These are phyloP conservation scores for Drosophila borborema DNA, from an alignment of 2,888 invertebrate species.

Conservation along the genomic window DNA sequence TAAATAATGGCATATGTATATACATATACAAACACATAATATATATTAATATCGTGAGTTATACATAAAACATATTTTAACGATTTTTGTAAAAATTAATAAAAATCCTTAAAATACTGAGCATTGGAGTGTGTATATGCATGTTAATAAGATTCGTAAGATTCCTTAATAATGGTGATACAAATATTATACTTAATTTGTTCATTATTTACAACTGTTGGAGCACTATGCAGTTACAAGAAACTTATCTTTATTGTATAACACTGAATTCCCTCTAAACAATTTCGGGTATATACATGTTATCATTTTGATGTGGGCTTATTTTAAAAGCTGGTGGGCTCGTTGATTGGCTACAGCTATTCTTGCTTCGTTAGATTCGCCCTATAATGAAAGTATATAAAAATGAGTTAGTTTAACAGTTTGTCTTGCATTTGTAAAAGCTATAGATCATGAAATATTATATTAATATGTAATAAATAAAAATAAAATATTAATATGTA, in stretches of 20 bases:
- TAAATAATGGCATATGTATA: no score
- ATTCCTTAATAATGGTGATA: not conserved
- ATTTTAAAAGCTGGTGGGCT: slow-evolving; percentile 98
- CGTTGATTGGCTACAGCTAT: slow-evolving; percentile 98
- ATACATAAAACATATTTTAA: no score
- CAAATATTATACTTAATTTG: slow-evolving; percentile 4
- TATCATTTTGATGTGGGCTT: slow-evolving; percentile 82
- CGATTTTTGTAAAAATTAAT: no score
- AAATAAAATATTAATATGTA: no score
- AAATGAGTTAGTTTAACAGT: not conserved
- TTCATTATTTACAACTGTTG: slow-evolving; percentile 51
- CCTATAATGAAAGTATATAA: slow-evolving; percentile 85
- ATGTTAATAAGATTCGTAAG: slow-evolving; percentile 1
- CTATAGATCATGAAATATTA: not conserved
- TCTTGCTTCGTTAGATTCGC: slow-evolving; percentile 97
- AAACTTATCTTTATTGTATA: slow-evolving; percentile 34
- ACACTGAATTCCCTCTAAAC: slow-evolving; percentile 37
- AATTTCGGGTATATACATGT: slow-evolving; percentile 46
- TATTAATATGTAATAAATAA: no score
- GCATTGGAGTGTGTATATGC: slow-evolving; percentile 20
- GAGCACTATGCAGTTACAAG: slow-evolving; percentile 61
- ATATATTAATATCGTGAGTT: no score
- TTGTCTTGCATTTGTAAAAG: not conserved
- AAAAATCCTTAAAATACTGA: slow-evolving; percentile 6
- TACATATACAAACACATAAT: no score